Base-by-base conservation (phyloP, 2,888 invertebrate genomes). In the Latrodectus elegans region DNA sequence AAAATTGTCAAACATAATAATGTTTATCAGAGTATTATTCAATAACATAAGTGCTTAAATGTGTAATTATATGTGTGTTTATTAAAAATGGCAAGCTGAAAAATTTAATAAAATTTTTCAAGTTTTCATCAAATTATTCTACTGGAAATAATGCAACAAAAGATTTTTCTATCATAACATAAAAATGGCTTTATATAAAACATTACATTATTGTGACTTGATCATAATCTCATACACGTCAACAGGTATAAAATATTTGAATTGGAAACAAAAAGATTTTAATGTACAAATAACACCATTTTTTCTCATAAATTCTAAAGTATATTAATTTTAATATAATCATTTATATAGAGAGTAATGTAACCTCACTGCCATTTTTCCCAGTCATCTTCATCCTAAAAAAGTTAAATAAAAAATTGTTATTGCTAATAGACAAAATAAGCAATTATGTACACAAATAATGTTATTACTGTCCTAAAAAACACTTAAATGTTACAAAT, bases 381-480 rank as follows among this genome's bases (percentile, higher is more conserved):
- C 88, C 88, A 88, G 49, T 88, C 88, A 72, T 88, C 88, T 71
- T 88, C 84, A 51, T 82, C 84, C 84, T 84, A n/a, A 67, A 80
- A 78, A 65, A 65, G 52, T 55, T 22, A 71, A 65, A 71, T 65
- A 52, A n/a, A 15, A 26, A 10, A 60, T 78, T 26, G n/a, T 73
- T 22, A 17, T 38, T 38, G 6, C 3, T 38, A 38, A 38, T 6
- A 38, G 38, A 38, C 6, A 38, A 38, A 38, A 6, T 38, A 38
- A 38, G 38, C 38, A 38, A 38, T 3, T 38, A 38, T 38, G 38
- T 38, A 38, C 6, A 38, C 38, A 38, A 38, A 38, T 6, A 38
- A 38, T 3, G 38, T 1, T 38, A 38, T 38, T 38, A 6, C 38
- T 38, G 6, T 38, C 4, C 38, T 38, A 38, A 38, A 38, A 38